Conservation (phyloP, 2,888 invertebrate genomes). For the Drosophila nr. perissopoda region DNA sequence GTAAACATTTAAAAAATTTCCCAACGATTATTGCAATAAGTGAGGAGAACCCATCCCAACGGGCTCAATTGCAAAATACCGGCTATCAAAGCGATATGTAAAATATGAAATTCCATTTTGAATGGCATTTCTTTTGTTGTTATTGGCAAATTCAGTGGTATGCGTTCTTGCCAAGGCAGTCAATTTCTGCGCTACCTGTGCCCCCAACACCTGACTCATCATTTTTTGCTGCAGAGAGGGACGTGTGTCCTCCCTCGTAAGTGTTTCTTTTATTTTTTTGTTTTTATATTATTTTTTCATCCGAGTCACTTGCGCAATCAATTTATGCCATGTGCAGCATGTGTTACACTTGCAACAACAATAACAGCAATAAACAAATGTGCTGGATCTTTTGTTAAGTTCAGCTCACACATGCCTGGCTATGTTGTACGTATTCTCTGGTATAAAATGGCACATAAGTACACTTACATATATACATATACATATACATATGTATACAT, state of each 20-base stretch:
- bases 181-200: not conserved
- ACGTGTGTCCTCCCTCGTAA: conserved; percentile 4
- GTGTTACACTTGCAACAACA: conserved; percentile 49
- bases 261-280: not conserved
- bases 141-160: not conserved
- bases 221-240: not conserved
- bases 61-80: not conserved
- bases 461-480: not conserved
- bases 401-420: conserved; percentile 26
- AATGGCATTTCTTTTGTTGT: not conserved
- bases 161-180: not conserved
- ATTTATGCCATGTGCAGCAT: conserved; percentile 56
- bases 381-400: conserved; percentile 56
- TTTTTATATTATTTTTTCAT: conserved; percentile 21
- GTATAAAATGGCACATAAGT: conserved; percentile 7
- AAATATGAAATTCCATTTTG: not conserved
- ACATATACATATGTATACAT: conserved; percentile 1
- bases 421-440: conserved; percentile 12
- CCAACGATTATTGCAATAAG: not conserved
- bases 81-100: not conserved
- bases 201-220: not conserved
- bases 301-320: conserved; percentile 39
- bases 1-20: not conserved
- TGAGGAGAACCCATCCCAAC: not conserved
- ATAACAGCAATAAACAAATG: conserved; percentile 47